Base-by-base conservation (phyloP, 1,140 invertebrate species). In the Drosophila lacertosa region DNA sequence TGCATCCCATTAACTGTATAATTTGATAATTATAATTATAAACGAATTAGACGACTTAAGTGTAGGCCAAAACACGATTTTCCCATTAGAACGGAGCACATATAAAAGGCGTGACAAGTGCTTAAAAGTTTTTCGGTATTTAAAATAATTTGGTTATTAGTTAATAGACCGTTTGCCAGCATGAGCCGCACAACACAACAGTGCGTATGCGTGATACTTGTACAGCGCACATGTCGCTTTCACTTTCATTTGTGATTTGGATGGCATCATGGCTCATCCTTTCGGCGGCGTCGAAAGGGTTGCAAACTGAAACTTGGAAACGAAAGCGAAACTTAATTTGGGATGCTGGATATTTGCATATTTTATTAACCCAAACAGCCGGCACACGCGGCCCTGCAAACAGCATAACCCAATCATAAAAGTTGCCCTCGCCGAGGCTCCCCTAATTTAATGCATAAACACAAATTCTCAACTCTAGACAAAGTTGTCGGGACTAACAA, bases 361-460 rank as follows among this genome's bases (percentile, higher is more conserved):
- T 84, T 84, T 84, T 84, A 86, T 84, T 81, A 84, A 84, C 81
- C 73, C 65, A 74, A 84, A 70, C 82, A 86, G 82, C 69, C 68
- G 77, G 73, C 82, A 65, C 51, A 74, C 70, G 79, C 71, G 64
- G 57, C 76, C 66, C 78, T 42, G 42, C 57, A 67, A 40, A 59
- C 33, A 67, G 51, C 51, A 39, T 75, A 84, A 84, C 73, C 77
- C 81, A 84, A 84, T 84, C 81, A 84, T 80, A 84, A 84, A 84
- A 80, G 73, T 80, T 84, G 62, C 72, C 62, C 59, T 54, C 67
- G 32, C 29, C 57, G 26, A 57, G 42, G 39, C 71, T 63, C 55
- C 80, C 59, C 83, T 84, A 81, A 86, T 86, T 86, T 84, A 81
- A 84, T 86, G 77, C 81, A 81, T 78, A 88, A 88, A 84, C 81